Base-by-base conservation (phyloP, 2,113 vertebrate genomes). In the Atrichornis clamosus region DNA sequence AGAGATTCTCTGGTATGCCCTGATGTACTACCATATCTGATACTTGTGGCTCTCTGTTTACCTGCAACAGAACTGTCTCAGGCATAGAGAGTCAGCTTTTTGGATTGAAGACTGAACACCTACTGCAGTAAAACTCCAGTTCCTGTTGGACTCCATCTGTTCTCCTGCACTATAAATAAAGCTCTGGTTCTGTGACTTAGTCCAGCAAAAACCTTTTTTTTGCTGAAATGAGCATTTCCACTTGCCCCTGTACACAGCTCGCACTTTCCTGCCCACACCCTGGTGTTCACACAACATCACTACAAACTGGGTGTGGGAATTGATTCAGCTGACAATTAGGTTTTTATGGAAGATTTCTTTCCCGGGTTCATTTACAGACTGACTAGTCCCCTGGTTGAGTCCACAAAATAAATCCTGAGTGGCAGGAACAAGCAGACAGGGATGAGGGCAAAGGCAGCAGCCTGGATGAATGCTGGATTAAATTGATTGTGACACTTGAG, bases 401-500 rank as follows among this genome's bases (percentile, higher is more conserved):
- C 77, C 64, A 67, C 64, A 74, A 58, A 90, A 67, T 59, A 77
- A 92, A 90, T 86, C 87, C 83, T 84, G 86, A 93, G 79, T 12
- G 2, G 76, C 76, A 89, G 79, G 46, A 95, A 39, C 42, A 62
- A 70, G 83, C 53, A 87, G 69, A 35, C 55, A 50, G 73, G 56
- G 89, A 84, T 90, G 73, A 90, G 41, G 84, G 93, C 80, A 55
- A 78, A 86, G 86, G 80, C 83, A 95, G 76, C 86, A 93, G 91
- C 27, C 76, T 55, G 69, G 52, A 90, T 95, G 76, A 95, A 95
- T 90, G 83, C 83, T 5, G 65, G 68, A 68, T 92, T 88, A 95
- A 96, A 95, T 90, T 77, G 86, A 59, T 95, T 80, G 83, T 93
- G 94, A 95, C 93, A 93, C 91, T 89, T 87, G 47, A 84, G 64